Percentiles rank a stretch among this genome's conserved stretches.
Conservation (phyloP, 2,113 vertebrate genomes). For the Xenotilapia leptura region DNA sequence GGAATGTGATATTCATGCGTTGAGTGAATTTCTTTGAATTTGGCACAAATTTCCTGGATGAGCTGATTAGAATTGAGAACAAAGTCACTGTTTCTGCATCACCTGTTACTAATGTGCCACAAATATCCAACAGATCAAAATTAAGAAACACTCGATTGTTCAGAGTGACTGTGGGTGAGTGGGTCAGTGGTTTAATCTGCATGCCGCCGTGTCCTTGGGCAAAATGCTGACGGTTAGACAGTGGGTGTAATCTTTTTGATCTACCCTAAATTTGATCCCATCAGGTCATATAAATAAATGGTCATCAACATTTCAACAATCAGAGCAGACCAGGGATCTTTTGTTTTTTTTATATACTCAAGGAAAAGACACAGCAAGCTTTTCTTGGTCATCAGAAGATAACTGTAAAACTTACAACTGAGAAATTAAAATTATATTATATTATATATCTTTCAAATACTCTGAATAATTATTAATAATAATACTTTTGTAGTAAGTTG, state of each 20-base stretch:
- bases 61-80: neutral
- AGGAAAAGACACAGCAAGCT: neutral
- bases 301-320: neutral
- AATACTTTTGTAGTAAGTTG: neutral
- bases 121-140: neutral
- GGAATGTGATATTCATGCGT: rapidly evolving
- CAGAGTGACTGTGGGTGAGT: neutral
- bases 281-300: neutral
- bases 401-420: neutral
- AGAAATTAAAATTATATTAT: neutral
- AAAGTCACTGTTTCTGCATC: neutral
- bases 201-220: rapidly evolving
- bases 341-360: neutral
- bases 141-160: neutral
- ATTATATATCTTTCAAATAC: neutral
- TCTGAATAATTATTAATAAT: rapidly evolving
- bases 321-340: neutral
- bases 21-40: neutral
- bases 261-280: neutral
- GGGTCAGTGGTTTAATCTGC: neutral
- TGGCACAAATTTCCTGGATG: neutral
- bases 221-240: neutral
- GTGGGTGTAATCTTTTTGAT: neutral
- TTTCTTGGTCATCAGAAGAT: neutral
- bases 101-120: neutral